These are phyloP conservation scores for Carposina sasakii DNA, from an alignment of 1,140 invertebrate species.

Conservation along the genomic window DNA sequence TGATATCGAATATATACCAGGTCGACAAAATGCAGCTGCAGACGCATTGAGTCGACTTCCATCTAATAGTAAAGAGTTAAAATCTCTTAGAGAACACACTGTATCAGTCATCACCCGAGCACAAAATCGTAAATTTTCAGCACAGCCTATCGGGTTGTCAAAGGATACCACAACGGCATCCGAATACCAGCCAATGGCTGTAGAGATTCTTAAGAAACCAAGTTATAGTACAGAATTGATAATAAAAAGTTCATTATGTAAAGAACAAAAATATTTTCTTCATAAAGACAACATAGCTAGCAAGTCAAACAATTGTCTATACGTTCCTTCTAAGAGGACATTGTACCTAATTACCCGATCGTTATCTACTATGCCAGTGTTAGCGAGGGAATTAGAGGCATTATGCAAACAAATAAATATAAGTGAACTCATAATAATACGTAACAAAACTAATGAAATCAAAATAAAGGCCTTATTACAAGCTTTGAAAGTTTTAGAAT, in stretches of 20 bases:
- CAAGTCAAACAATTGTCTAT: background rate
- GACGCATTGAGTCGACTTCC: background rate
- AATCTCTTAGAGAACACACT: background rate
- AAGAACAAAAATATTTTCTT: background rate
- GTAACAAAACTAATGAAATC: background rate
- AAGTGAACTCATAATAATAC: background rate
- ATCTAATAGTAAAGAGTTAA: background rate
- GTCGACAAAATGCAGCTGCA: background rate
- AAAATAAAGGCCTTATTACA: background rate
- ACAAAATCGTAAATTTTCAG: background rate
- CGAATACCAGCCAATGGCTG: background rate
- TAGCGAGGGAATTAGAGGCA: background rate
- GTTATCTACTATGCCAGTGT: background rate
- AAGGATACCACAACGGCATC: background rate
- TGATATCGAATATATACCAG: background rate
- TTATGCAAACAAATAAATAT: background rate
- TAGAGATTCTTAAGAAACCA: background rate
- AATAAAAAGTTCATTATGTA: background rate
- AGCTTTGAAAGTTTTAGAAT: background rate
- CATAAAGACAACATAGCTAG: background rate
- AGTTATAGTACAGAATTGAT: background rate
- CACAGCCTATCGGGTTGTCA: background rate
- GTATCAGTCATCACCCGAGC: background rate
- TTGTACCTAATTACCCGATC: constrained; percentile 3
- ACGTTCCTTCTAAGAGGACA: background rate